Evolutionary conservation across 2,797 vertebrate species (phyloP).

Genomic region (Xenops minutus): DNA sequence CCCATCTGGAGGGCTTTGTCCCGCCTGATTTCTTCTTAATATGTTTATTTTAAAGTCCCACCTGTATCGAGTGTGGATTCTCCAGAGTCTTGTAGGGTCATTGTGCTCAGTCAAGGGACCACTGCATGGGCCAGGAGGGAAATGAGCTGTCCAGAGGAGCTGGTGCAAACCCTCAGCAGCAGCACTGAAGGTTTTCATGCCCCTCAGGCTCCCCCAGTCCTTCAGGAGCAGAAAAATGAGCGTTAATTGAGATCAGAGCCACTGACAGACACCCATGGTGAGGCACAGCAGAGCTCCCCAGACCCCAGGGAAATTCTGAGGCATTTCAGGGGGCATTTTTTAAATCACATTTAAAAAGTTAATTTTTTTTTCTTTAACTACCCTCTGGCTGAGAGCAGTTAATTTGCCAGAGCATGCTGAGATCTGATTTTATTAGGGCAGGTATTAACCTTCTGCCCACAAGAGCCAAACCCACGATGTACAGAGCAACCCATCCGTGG

Average conservation of each 20-base stretch:
- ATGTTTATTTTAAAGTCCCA: not conserved
- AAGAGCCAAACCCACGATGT: accelerated
- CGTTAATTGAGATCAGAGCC: not conserved
- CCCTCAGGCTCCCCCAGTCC: not conserved
- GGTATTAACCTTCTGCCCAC: not conserved
- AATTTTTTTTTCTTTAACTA: not conserved
- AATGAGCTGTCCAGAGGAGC: not conserved
- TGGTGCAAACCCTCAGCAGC: not conserved
- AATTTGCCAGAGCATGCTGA: not conserved
- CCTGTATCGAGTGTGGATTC: not conserved
- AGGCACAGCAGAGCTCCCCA: not conserved
- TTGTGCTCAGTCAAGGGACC: accelerated
- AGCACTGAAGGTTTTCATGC: not conserved
- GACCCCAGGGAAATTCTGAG: not conserved
- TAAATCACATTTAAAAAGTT: not conserved
- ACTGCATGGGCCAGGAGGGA: not conserved
- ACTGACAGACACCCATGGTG: accelerated
- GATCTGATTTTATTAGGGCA: not conserved
- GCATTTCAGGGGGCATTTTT: not conserved
- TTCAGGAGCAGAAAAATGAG: not conserved
- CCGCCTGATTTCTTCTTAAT: not conserved
- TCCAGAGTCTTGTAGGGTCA: not conserved
- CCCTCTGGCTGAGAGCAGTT: not conserved
- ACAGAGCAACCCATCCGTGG: accelerated
- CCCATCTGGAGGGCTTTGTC: not conserved